A percentile compares a stretch with the other conserved stretches of the same genome.
Evolutionary conservation across 2,888 invertebrate species (phyloP).

Genomic region (Acronicta alni): DNA sequence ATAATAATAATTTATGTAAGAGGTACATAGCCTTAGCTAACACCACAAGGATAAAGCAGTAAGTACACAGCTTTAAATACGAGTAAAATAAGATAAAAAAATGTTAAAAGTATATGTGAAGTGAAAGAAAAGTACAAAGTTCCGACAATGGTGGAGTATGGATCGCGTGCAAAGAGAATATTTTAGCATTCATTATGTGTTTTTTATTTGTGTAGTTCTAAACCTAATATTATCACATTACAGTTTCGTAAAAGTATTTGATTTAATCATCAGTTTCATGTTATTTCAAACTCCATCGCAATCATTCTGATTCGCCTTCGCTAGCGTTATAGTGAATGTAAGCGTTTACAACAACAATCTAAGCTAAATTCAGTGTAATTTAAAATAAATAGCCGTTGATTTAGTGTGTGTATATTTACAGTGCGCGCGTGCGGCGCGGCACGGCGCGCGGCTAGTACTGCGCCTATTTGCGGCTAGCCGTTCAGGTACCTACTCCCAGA

Average conservation of each 20-base stretch:
- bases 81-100: too few species aligned
- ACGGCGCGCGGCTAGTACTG: background rate
- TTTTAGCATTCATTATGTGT: slow-evolving; percentile 38
- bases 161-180: slow-evolving; percentile 27
- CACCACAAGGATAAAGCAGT: too few species aligned
- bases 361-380: slow-evolving; percentile 43
- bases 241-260: too few species aligned
- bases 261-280: background rate
- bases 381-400: slow-evolving; percentile 51
- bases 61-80: too few species aligned
- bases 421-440: slow-evolving; percentile 5
- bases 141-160: slow-evolving; percentile 25
- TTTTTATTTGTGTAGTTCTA: slow-evolving; percentile 25
- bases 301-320: background rate
- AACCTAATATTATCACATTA: too few species aligned
- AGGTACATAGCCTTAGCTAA: too few species aligned
- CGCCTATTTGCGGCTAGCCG: slow-evolving; percentile 31
- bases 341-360: slow-evolving; percentile 37
- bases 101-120: too few species aligned
- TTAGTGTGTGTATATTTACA: slow-evolving; percentile 29
- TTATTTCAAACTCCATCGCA: background rate
- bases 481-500: slow-evolving; percentile 9
- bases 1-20: too few species aligned
- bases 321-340: slow-evolving; percentile 2
- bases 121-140: too few species aligned